Base-by-base conservation (phyloP, 2,888 invertebrate genomes). In the Dioctria linearis region DNA sequence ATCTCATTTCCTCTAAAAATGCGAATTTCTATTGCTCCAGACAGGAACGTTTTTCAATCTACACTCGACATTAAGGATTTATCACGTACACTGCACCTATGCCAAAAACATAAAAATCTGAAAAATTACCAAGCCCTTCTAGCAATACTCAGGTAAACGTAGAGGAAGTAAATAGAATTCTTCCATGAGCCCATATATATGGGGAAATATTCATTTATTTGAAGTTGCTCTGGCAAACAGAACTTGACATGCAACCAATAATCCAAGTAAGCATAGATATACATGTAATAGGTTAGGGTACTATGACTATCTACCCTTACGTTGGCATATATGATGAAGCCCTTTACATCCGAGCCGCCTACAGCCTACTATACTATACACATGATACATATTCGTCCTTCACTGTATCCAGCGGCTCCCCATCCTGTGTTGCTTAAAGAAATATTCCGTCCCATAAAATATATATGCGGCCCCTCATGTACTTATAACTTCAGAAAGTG, bases 161-260 rank as follows among this genome's bases (percentile, higher is more conserved):
- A 11, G 6, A 5, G 65, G n/a, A 6, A 8, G 61, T 13, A 25
- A 37, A 40, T 8, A 40, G 40, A 39, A 65, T 8, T 65, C 65
- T 40, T 65, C 37, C 40, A 40, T 37, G 65, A 39, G 37, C 6
- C 13, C 65, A 65, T 65, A 65, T 37, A 65, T 65, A 25, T 39
- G 25, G 8, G 65, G 6, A 40, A 65, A 39, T 65, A 40, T 65
- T 65, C 65, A 65, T 65, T 65, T 65, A 65, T 65, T 37, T 40
- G 5, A 40, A 65, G 40, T 40, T n/a, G 39, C 39, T 65, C 65
- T 40, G 39, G 65, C 65, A 65, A 39, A 65, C 65, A 65, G 65
- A 40, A 65, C 39, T 65, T 40, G 65, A 65, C 65, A 65, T 40
- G 6, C 40, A 65, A 65, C 65, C 37, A 65, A 65, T 65, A 65